phyloP scores from a whole-genome alignment of 2,888 invertebrate genomes.

The Idaea aversata region DNA sequence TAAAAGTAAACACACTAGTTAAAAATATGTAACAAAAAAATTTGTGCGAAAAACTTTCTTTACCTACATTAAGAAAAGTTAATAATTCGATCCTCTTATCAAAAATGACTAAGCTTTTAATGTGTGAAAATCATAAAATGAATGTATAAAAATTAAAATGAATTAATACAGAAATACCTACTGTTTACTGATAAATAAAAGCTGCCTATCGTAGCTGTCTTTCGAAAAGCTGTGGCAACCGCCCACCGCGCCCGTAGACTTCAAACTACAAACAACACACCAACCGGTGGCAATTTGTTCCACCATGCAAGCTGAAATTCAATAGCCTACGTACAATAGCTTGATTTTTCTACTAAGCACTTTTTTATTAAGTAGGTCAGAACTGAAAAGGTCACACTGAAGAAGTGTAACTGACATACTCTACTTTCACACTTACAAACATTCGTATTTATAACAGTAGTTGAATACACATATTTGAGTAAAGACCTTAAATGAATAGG shows the following conservation, averaged over 20 bases:
- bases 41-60: no score
- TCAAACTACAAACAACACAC: conserved; percentile 41
- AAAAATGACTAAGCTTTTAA: background rate
- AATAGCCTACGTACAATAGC: background rate
- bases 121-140: background rate
- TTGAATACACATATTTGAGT: no score
- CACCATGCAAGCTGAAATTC: background rate
- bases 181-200: background rate
- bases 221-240: conserved; percentile 23
- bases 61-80: background rate
- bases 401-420: no score
- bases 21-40: no score
- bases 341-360: background rate
- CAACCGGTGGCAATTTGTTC: background rate
- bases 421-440: no score
- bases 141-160: background rate
- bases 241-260: conserved; percentile 48
- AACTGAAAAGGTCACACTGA: no score
- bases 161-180: background rate
- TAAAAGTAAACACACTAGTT: no score
- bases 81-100: background rate
- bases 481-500: no score
- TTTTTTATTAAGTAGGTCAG: no score
- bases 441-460: no score
- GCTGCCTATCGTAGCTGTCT: background rate